Evolutionary conservation across 2,113 vertebrate genomes (phyloP).

Genomic region (Tragelaphus buxtoni): DNA sequence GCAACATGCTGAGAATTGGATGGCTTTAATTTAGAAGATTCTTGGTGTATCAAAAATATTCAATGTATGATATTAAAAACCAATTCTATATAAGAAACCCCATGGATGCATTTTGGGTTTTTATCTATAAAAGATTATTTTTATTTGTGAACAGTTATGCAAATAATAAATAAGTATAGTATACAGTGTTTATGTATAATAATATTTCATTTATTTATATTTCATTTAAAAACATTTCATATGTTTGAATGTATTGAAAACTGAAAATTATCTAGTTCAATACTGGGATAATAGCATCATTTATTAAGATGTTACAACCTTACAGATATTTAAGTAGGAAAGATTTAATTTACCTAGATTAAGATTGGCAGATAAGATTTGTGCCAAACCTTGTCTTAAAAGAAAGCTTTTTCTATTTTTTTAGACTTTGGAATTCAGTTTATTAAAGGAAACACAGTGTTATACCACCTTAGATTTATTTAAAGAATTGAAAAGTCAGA

Average conservation of each 20-base stretch:
- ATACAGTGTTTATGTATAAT: neutral
- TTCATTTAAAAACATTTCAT: neutral
- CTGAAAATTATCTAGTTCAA: neutral
- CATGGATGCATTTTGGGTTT: slow-evolving; percentile 49
- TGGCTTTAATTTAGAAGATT: slow-evolving; percentile 66
- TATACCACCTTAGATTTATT: neutral
- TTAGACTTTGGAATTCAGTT: slow-evolving; percentile 4
- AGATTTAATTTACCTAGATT: neutral
- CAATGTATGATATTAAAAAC: slow-evolving; percentile 63
- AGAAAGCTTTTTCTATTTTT: neutral
- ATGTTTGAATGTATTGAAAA: neutral
- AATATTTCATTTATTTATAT: neutral
- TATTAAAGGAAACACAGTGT: neutral
- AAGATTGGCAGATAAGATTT: neutral
- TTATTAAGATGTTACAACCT: neutral
- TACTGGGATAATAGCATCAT: neutral
- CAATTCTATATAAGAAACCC: slow-evolving; percentile 53
- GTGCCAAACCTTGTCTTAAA: neutral
- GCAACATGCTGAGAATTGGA: slow-evolving; percentile 58
- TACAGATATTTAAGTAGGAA: neutral
- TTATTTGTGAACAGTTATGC: slow-evolving; percentile 31
- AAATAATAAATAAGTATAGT: neutral
- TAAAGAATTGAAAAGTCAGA: neutral
- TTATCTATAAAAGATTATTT: slow-evolving; percentile 63
- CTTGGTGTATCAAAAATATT: slow-evolving; percentile 52